Evolutionary conservation across 2,888 invertebrate species (phyloP).

Genomic region (Drosophila putrida): DNA sequence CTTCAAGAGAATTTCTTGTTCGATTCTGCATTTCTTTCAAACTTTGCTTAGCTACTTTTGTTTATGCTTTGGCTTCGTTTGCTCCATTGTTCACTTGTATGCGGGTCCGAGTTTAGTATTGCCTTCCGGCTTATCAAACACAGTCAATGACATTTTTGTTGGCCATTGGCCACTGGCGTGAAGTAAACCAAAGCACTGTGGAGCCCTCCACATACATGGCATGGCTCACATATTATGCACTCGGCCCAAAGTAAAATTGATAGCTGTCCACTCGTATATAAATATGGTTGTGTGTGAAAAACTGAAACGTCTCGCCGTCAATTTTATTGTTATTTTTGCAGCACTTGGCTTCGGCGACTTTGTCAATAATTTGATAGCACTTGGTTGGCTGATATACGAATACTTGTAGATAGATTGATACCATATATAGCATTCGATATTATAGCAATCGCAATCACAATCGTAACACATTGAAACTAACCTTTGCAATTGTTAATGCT

Average conservation of each 20-base stretch:
- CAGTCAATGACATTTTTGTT: conserved; percentile 72
- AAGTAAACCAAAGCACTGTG: conserved; percentile 30
- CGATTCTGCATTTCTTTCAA: not conserved
- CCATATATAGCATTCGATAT: conserved; percentile 25
- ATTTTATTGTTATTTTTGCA: conserved; percentile 62
- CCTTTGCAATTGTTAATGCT: conserved; percentile 29
- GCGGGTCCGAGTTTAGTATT: conserved; percentile 34
- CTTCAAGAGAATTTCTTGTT: not conserved
- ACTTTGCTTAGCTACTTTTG: conserved; percentile 9
- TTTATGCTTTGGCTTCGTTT: conserved; percentile 19
- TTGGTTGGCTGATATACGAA: conserved; percentile 16
- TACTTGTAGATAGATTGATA: conserved; percentile 17
- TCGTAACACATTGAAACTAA: conserved; percentile 15
- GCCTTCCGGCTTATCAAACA: conserved; percentile 52
- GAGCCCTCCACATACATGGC: conserved; percentile 22
- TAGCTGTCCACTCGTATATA: conserved; percentile 23
- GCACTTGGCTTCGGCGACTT: conserved; percentile 54
- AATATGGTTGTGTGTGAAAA: conserved; percentile 12
- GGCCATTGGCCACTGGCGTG: conserved; percentile 48
- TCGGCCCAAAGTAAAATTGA: conserved; percentile 40
- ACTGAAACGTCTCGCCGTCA: conserved; percentile 33
- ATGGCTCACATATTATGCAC: conserved; percentile 36
- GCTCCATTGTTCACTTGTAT: conserved; percentile 28
- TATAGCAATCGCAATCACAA: not conserved
- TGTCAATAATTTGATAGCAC: conserved; percentile 56